Evolutionary conservation across 2,113 vertebrate species (phyloP), one percentile per base, ranked within the genome.

Genomic region (Boleophthalmus pectinirostris): DNA sequence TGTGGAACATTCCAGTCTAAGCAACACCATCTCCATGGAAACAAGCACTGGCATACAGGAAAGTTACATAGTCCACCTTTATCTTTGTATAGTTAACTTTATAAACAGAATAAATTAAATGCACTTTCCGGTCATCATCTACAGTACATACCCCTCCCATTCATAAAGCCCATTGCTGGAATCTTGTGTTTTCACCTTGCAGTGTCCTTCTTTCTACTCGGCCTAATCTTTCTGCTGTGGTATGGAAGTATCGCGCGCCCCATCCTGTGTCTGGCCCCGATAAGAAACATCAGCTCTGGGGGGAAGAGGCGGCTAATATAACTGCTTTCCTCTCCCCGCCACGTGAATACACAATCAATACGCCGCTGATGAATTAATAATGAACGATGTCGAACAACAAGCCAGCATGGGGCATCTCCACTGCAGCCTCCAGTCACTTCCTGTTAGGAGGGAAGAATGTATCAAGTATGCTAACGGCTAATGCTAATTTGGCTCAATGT

Each of bases 321-420:
- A 67, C 82, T 56, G 71, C 78, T 64, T 73, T 73, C 68, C 63
- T 77, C 70, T 79, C 78, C 73, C 78, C 85, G 82, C 75, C 79
- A 84, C 84, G 87, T 88, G 78, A 91, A 89, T 67, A 84, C 78
- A 70, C 87, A 89, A 89, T 93, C 92, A 86, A 94, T 92, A 88
- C 51, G 51, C 71, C 15, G 1, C 80, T 78, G 35, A 89, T 93
- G 88, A 92, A 93, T 93, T 91, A 92, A 88, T 93, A 91, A 93
- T 93, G 88, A 91, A 87, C 82, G 90, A 90, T 92, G 91, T 91
- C 85, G 85, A 91, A 92, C 89, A 91, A 85, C 84, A 80, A 79
- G 73, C 72, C 60, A 66, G 85, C 73, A 53, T 29, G 75, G 79
- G 83, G 80, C 81, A 82, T 90, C 82, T 88, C 82, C 70, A 80